Base-by-base conservation (phyloP, 1,140 invertebrate species). In the Oscheius sp. region DNA sequence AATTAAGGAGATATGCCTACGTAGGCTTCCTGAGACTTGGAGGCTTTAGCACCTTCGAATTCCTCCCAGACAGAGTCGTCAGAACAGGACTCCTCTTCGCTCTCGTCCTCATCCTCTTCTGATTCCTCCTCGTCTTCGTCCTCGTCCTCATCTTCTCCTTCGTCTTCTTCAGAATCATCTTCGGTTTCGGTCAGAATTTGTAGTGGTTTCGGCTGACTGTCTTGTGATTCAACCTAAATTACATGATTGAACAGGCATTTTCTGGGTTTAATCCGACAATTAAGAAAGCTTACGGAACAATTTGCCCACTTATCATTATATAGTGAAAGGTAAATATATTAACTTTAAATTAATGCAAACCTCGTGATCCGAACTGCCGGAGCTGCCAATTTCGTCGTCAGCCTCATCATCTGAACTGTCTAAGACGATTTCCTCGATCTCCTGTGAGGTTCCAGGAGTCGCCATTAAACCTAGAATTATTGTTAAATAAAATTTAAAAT, bases 61-160 rank as follows among this genome's bases (percentile, higher is more conserved):
- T 52, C 29, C 23, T 58, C 55, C 69, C 62, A 63, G n/a, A 65
- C 42, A 4, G 69, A 72, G 46, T 72, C 58, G 18, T 58, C 55
- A 26, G 46, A 38, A 28, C 52, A 38, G 0, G 58, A 35, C 32
- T 65, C 62, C 20, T 70, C 68, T n/a, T 70, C 68, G 34, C 29
- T 58, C 45, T 63, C 61, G 28, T 32, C 28, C 31, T 63, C 61
- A n/a, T 63, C 61, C 7, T 31, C 23, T 7, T 63, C 28, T 23
- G 23, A n/a, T n/a, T 63, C 36, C 13, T 32, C 28, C 28, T 63
- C 36, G 31, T 42, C 61, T 31, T 42, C 61, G 20, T 59, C 55
- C n/a, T 63, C 36, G 7, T 63, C 61, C 7, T 32, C 61, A 42
- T 26, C 26, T 3, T 26, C 61, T 13, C 36, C 61, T 42, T 63